Evolutionary conservation across 2,888 invertebrate species (phyloP).

Genomic region (Timema cristinae): DNA sequence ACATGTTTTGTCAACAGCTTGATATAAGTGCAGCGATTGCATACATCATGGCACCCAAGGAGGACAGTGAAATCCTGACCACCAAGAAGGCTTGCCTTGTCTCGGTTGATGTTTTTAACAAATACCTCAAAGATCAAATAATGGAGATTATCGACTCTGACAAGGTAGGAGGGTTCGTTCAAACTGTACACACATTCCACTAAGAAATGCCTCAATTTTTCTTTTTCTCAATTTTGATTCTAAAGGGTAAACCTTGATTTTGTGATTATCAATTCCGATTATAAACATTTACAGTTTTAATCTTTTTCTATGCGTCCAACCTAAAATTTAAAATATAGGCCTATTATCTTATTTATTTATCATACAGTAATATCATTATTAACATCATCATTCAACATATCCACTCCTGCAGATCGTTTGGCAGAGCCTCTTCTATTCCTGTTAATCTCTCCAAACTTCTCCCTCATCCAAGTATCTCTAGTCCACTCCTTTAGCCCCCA

Average conservation of each 20-base stretch:
- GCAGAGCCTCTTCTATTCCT: no score
- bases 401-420: no score
- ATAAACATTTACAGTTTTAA: no score
- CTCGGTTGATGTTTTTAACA: conserved; percentile 92
- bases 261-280: not conserved
- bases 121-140: conserved; percentile 94
- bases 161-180: conserved; percentile 54
- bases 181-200: not conserved
- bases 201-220: not conserved
- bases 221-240: not conserved
- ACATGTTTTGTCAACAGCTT: conserved; percentile 42
- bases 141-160: conserved; percentile 99
- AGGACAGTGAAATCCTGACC: conserved; percentile 84
- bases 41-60: conserved; percentile 88
- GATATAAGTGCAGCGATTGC: conserved; percentile 85
- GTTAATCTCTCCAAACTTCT: no score
- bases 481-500: no score
- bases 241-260: not conserved
- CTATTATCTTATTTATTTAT: not conserved
- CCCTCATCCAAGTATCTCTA: no score
- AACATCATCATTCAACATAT: no score
- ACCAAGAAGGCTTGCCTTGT: conserved; percentile 91
- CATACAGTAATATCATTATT: not conserved
- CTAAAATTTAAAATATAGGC: no score
- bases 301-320: no score